Evolutionary conservation across 2,888 invertebrate species (phyloP), one percentile per base, ranked within the genome.

Genomic region (Meiosimyza decipiens): DNA sequence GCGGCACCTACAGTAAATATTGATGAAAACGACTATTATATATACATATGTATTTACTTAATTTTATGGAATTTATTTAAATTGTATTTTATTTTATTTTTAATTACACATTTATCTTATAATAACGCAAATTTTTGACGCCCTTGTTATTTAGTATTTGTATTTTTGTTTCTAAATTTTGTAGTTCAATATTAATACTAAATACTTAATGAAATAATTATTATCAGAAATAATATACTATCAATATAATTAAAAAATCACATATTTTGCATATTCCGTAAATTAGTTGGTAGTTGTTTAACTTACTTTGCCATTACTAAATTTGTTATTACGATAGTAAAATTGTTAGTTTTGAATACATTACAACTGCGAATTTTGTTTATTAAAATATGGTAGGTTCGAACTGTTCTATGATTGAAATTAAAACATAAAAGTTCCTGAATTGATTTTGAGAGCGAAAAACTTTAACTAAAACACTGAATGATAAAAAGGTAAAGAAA

Each of bases 161-260:
- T 9, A 22, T 18, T 64, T 51, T 22, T 50, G n/a, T 47, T 16
- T 63, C 15, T 52, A 54, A 18, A 40, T 57, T 15, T 22, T 55
- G 18, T 22, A 22, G 16, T 28, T 54, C 18, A 54, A 52, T 65
- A 65, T 66, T 66, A 67, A 47, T 67, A 40, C 67, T 67, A 67
- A 68, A 68, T 67, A 57, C 68, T 68, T 68, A 68, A 49, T 59
- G 47, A 68, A 57, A 49, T 69, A 69, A 69, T 62, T 62, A 69
- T 69, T 69, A 69, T 69, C 62, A 62, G 69, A 71, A 72, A 67
- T 72, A 68, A 66, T 59, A 72, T 51, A 63, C 73, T 74, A 72
- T 73, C 64, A 67, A 73, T 77, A 76, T 78, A 75, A 74, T 76
- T 74, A 77, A 78, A 77, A 79, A 79, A 79, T 79, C 79, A 79